Percentiles rank a stretch among this genome's conserved stretches.
phyloP scores from a whole-genome alignment of 1,140 invertebrate species.

The Heliconius melpomene region DNA sequence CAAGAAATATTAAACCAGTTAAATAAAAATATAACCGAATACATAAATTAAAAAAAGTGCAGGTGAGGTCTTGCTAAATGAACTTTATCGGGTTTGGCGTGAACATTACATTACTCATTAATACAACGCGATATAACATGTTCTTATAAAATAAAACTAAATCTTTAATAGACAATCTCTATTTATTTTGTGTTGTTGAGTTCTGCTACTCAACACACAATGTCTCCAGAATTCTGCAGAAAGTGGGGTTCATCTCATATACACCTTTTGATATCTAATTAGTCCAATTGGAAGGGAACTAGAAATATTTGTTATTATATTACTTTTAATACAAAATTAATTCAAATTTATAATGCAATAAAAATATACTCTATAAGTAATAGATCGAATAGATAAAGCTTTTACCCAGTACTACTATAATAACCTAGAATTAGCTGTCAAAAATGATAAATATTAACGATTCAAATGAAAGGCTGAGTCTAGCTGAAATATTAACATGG shows the following conservation, averaged over 20 bases:
- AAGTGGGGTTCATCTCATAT: too few relatives aligned
- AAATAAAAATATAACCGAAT: neutral
- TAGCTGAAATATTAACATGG: conserved; percentile 1
- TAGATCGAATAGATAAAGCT: neutral
- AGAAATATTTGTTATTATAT: too few relatives aligned
- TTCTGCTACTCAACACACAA: too few relatives aligned
- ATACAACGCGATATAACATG: neutral
- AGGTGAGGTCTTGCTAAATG: neutral
- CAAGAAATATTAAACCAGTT: neutral
- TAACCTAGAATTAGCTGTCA: conserved; percentile 10
- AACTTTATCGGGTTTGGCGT: neutral
- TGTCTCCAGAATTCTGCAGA: too few relatives aligned
- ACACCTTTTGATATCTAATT: too few relatives aligned
- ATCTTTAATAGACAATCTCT: neutral
- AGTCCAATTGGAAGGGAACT: too few relatives aligned
- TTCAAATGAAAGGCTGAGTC: conserved; percentile 9
- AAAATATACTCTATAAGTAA: neutral
- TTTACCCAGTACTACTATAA: neutral
- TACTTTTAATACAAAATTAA: neutral
- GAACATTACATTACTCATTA: neutral
- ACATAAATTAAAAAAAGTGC: neutral
- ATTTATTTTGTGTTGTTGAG: too few relatives aligned
- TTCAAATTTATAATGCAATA: neutral
- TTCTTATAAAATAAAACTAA: neutral
- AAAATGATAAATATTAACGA: conserved; percentile 15